phyloP scores from a whole-genome alignment of 2,888 invertebrate genomes.

The Pachycephus smyrnensis region DNA sequence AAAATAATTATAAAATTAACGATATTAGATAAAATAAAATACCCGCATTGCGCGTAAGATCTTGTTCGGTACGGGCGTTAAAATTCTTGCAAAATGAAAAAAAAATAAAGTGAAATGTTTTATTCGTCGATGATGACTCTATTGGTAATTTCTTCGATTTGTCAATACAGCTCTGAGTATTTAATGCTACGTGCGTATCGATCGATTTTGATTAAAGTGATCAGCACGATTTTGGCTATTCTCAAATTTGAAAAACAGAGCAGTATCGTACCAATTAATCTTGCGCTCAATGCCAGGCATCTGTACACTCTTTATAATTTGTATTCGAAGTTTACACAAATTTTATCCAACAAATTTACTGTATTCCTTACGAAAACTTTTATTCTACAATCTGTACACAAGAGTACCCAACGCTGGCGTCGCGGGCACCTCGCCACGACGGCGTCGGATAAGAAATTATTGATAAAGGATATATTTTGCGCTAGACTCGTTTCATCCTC shows the following conservation, averaged over 20 bases:
- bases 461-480: slow-evolving; percentile 36
- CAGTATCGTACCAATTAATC: not conserved
- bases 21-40: slow-evolving; percentile 35
- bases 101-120: slow-evolving; percentile 9
- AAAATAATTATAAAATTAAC: slow-evolving; percentile 29
- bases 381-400: slow-evolving; percentile 28
- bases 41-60: slow-evolving; percentile 29
- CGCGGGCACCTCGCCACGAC: slow-evolving; percentile 8
- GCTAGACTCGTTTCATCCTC: slow-evolving; percentile 28
- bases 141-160: not conserved
- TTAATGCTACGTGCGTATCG: not conserved
- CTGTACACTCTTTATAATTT: slow-evolving; percentile 46
- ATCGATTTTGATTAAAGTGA: not conserved
- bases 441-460: slow-evolving; percentile 10
- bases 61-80: not conserved
- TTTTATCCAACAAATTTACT: slow-evolving; percentile 48
- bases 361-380: slow-evolving; percentile 44
- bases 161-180: too few relatives aligned
- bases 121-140: not conserved
- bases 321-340: slow-evolving; percentile 48
- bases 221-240: not conserved
- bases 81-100: slow-evolving; percentile 11
- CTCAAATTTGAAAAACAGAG: not conserved
- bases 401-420: slow-evolving; percentile 22
- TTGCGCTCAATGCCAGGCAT: slow-evolving; percentile 31